Base-by-base conservation (phyloP, 1,140 invertebrate species). In the Stenopsyche tienmushanensis region DNA sequence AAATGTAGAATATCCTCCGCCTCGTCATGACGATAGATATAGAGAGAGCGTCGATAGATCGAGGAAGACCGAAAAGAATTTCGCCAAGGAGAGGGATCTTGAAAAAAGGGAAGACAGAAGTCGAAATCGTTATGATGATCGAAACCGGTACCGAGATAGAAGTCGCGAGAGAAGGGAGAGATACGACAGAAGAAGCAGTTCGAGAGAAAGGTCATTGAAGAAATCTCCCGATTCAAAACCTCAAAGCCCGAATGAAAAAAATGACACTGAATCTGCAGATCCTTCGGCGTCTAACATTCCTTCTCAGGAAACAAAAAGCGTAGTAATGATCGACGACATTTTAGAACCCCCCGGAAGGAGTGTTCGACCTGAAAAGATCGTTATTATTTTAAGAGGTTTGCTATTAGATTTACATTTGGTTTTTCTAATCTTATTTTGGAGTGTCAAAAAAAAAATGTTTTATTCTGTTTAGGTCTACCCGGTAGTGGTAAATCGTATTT, bases 401-500 rank as follows among this genome's bases (percentile, higher is more conserved):
- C 64, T 66, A 59, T 34, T 65, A 25, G 39, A 18, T 60, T n/a
- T 15, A 50, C 10, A 10, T 64, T 1, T 24, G 21, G 13, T 23
- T 34, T 5, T 54, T 7, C 52, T 54, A 34, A 34, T 34, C 5
- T 34, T 34, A 13, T 34, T 34, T 34, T 34, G 29, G 5, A 50
- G n/a, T n/a, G n/a, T n/a, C n/a, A n/a, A n/a, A 23, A 21, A 39
- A 1, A 24, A 39, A 34, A 55, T 41, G 34, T 3, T 53, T 53
- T 49, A 55, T 41, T 21, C 18, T 42, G 18, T 54, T 7, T 62
- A 81, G 93, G 94, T 17, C 86, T 90, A 52, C 93, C 94, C 15
- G 93, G 94, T 1, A 91, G 91, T 77, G 93, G 94, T 45, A 96
- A 96, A 82, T 92, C 91, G 24, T 90, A 88, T 78, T 82, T 93